These are phyloP conservation scores for Sphaeramia orbicularis DNA, from an alignment of 2,797 vertebrate genomes.

Conservation along the genomic window DNA sequence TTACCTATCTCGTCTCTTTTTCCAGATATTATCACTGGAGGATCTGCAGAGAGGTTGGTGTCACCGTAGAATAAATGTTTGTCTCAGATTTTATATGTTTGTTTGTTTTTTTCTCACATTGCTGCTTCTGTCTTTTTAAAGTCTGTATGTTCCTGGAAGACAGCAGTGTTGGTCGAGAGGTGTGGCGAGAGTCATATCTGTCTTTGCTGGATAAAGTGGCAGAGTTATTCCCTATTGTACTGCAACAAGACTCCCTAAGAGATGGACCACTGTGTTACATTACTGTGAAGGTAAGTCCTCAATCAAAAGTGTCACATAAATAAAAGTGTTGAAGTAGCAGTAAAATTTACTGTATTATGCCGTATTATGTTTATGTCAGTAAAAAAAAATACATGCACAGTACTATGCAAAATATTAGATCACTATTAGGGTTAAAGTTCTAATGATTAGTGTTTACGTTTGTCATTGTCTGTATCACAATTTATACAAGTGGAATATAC, in stretches of 20 bases:
- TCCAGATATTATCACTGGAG: constrained; percentile 76
- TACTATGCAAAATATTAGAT: too few species aligned
- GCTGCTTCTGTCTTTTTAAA: constrained; percentile 49
- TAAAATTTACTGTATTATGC: too few species aligned
- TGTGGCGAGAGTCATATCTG: constrained; percentile 76
- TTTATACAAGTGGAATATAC: too few species aligned
- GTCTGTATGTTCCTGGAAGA: constrained; percentile 91
- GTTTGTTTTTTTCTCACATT: neutral
- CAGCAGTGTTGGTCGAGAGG: constrained; percentile 82
- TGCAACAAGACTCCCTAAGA: constrained; percentile 72
- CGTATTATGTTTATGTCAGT: too few species aligned
- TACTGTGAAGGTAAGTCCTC: constrained; percentile 85
- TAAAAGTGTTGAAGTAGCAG: too few species aligned
- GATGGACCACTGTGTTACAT: constrained; percentile 78
- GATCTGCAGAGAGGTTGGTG: constrained; percentile 88
- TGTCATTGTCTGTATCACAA: too few species aligned
- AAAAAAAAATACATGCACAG: too few species aligned
- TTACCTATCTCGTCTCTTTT: constrained; percentile 28
- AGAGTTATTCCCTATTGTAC: constrained; percentile 72
- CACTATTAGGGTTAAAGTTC: too few species aligned
- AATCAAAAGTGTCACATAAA: too few species aligned
- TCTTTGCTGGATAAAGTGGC: constrained; percentile 81
- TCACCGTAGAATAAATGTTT: constrained; percentile 11
- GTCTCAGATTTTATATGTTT: neutral
- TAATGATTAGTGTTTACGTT: too few species aligned